Evolutionary conservation across 2,797 vertebrate genomes (phyloP).

Genomic region (Glyptemys insculpta): DNA sequence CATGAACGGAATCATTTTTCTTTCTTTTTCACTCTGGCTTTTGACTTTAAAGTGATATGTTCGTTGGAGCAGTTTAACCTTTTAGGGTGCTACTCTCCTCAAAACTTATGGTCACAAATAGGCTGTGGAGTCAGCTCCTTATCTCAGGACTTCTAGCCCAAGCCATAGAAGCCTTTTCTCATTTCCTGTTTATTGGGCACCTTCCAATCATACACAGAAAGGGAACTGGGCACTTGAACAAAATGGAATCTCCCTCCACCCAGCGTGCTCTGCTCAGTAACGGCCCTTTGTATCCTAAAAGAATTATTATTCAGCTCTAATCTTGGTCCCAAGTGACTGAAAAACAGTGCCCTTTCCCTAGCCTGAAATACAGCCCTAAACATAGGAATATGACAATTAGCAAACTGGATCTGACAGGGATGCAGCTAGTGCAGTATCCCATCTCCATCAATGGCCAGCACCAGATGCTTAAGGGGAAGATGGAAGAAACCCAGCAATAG

Average conservation of each 20-base stretch:
- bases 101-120: not conserved
- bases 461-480: not conserved
- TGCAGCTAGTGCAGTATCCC: not conserved
- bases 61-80: constrained; percentile 45
- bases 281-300: not conserved
- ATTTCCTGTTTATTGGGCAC: not conserved
- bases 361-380: not conserved
- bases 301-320: not conserved
- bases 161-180: not conserved
- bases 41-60: constrained; percentile 65
- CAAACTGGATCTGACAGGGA: not conserved
- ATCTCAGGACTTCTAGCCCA: not conserved
- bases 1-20: constrained; percentile 74
- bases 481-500: not conserved
- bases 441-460: not conserved
- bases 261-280: not conserved
- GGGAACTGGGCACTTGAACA: not conserved
- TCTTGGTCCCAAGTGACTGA: constrained; percentile 7
- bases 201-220: not conserved
- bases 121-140: fast-evolving
- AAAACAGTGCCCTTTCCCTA: not conserved
- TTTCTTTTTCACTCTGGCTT: constrained; percentile 60
- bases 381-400: not conserved
- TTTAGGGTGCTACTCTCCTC: not conserved
- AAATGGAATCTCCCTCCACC: not conserved